Conservation (phyloP, 1,140 invertebrate genomes). For the Bicyclus anynana region DNA sequence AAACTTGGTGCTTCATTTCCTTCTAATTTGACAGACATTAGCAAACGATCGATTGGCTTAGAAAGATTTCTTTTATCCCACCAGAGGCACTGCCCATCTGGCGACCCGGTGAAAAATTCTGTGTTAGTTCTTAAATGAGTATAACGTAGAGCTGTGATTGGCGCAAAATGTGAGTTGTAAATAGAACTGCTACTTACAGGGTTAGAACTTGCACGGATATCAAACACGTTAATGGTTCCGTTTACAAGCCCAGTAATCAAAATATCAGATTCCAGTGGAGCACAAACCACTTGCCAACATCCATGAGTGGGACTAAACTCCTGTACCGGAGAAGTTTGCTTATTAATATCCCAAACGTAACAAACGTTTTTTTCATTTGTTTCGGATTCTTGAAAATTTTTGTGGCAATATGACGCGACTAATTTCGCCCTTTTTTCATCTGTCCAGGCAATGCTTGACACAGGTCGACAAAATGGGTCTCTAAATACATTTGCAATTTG, state of each 20-base stretch:
- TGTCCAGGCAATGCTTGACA: conserved; percentile 90
- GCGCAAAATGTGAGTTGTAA: conserved; percentile 85
- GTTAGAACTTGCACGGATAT: conserved; percentile 80
- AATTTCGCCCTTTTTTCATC: conserved; percentile 87
- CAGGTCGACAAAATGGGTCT: conserved; percentile 77
- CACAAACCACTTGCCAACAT: conserved; percentile 88
- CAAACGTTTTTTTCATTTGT: conserved; percentile 75
- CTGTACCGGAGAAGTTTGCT: conserved; percentile 87
- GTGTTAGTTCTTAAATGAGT: conserved; percentile 87
- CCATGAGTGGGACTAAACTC: conserved; percentile 82
- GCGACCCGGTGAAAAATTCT: conserved; percentile 91
- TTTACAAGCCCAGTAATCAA: conserved; percentile 88
- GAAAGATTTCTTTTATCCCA: conserved; percentile 91
- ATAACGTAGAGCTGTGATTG: conserved; percentile 84
- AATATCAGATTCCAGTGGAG: conserved; percentile 88
- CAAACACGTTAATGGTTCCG: conserved; percentile 89
- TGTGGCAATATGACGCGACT: conserved; percentile 87
- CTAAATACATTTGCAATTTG: conserved; percentile 84
- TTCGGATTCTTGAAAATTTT: conserved; percentile 78
- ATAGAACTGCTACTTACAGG: conserved; percentile 75
- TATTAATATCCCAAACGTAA: conserved; percentile 89
- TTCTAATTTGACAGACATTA: conserved; percentile 81
- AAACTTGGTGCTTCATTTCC: conserved; percentile 81
- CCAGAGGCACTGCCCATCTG: conserved; percentile 89
- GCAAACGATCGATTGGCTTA: conserved; percentile 83